Conservation (phyloP, 2,797 vertebrate species). For the Sebastes trivittatus region DNA sequence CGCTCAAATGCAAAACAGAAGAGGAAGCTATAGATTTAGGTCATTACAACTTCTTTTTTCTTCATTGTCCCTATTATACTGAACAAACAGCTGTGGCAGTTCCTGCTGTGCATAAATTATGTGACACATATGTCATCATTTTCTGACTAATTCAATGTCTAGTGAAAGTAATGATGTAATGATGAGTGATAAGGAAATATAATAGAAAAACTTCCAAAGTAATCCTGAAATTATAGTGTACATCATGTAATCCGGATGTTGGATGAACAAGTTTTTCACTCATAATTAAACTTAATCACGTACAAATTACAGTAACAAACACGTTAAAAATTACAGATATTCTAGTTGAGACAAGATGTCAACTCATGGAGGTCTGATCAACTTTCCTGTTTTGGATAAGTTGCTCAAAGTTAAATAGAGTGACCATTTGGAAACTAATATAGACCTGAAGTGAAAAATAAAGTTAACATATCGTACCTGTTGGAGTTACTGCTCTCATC, state of each 20-base stretch:
- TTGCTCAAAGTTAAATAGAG: neutral
- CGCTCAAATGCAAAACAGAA: neutral
- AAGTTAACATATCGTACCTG: constrained; percentile 40
- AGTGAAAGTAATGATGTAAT: neutral
- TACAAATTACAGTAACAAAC: neutral
- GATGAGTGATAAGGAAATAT: too few relatives aligned
- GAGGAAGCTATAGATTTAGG: neutral
- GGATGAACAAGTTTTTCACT: neutral
- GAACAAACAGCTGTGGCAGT: neutral
- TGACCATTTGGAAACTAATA: neutral
- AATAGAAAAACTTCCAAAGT: neutral
- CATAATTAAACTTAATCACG: neutral
- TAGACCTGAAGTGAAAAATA: neutral
- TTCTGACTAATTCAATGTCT: neutral
- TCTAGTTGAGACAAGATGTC: neutral
- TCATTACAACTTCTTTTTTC: neutral
- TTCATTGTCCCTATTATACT: neutral
- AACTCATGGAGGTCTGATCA: neutral
- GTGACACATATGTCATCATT: neutral
- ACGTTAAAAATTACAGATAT: neutral
- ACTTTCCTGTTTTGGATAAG: neutral
- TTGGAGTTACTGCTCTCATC: constrained; percentile 1
- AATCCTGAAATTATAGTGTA: neutral
- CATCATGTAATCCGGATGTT: neutral
- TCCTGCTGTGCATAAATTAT: neutral